Conservation (phyloP, 92 coral and sea anemone species). For the Pocillopora grandis region DNA sequence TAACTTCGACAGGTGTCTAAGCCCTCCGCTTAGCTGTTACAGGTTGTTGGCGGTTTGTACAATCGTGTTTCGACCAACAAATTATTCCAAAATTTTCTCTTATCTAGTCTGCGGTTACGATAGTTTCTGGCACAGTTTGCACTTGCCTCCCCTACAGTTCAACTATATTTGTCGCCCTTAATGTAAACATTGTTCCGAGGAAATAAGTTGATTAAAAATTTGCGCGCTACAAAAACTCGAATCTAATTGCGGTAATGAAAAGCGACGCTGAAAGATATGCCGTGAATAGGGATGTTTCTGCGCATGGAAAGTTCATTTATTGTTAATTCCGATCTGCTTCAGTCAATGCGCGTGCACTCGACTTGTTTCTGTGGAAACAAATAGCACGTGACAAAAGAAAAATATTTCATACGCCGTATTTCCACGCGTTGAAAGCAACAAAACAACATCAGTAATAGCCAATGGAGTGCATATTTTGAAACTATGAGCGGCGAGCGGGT, state of each 20-base stretch:
- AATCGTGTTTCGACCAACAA: neutral
- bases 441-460: conserved; percentile 4
- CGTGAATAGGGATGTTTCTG: neutral
- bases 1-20: conserved; percentile 31
- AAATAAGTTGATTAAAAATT: conserved; percentile 1
- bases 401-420: neutral
- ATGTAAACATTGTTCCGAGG: neutral
- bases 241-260: neutral
- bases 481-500: conserved; percentile 1
- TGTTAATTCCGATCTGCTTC: neutral
- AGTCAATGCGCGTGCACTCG: neutral
- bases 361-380: neutral
- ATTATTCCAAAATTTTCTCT: neutral
- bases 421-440: neutral
- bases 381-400: conserved; percentile 18
- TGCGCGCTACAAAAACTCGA: neutral
- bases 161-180: neutral
- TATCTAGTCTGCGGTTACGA: neutral
- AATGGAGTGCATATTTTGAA: conserved; percentile 2
- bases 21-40: conserved; percentile 4
- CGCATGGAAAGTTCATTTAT: neutral
- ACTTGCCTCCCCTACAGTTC: conserved; percentile 3
- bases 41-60: conserved; percentile 27
- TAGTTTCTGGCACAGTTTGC: neutral
- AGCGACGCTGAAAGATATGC: conserved; percentile 12